A percentile compares a stretch with the other conserved stretches of the same genome.
Conservation (phyloP, 2,797 vertebrate species). For the Choloepus didactylus region DNA sequence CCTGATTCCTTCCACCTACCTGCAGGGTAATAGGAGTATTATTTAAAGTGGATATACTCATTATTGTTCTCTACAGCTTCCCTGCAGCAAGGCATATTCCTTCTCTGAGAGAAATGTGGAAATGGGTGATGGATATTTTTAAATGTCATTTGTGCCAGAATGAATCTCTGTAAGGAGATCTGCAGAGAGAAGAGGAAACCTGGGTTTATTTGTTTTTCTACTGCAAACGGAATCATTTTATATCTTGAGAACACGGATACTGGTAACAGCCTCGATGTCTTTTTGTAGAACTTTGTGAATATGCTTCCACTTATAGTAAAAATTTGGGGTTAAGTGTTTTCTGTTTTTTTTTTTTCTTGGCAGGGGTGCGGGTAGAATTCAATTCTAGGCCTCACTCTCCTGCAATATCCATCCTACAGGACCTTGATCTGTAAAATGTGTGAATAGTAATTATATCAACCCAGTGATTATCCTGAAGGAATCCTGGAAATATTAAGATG, state of each 20-base stretch:
- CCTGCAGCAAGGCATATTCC: slow-evolving; percentile 23
- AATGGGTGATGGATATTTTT: slow-evolving; percentile 51
- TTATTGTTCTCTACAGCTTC: neutral
- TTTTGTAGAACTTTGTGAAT: neutral
- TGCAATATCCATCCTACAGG: neutral
- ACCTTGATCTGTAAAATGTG: neutral
- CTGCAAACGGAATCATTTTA: slow-evolving; percentile 24
- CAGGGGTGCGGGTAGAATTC: neutral
- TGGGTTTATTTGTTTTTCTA: slow-evolving; percentile 54
- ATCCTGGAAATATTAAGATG: neutral
- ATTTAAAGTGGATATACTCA: neutral
- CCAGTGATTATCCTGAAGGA: neutral
- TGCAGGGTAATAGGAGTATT: neutral
- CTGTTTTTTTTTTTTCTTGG: neutral
- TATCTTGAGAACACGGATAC: neutral
- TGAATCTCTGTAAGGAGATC: slow-evolving; percentile 67
- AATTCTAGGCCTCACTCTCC: neutral
- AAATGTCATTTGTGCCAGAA: slow-evolving; percentile 65
- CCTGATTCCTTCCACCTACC: neutral
- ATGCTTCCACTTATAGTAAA: neutral
- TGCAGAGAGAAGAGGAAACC: slow-evolving; percentile 59
- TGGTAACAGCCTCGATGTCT: neutral
- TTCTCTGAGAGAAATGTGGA: slow-evolving; percentile 44
- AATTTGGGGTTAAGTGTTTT: neutral
- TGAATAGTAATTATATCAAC: neutral